Percentiles rank a stretch among this genome's conserved stretches.
phyloP scores from a whole-genome alignment of 2,888 invertebrate species.

The Ochlodes sylvanus region DNA sequence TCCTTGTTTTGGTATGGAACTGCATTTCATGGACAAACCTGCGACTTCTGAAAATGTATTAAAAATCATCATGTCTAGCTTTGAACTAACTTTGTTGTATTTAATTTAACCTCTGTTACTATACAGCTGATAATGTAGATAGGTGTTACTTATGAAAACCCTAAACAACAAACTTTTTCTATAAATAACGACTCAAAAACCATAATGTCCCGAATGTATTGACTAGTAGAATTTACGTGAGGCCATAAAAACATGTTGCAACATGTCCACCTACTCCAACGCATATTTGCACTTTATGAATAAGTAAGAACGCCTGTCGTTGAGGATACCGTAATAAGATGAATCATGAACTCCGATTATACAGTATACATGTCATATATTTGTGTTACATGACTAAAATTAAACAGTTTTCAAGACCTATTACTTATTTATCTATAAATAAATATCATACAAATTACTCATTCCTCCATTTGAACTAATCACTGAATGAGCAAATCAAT shows the following conservation, averaged over 20 bases:
- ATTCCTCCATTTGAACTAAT: no score
- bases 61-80: no score
- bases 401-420: background rate
- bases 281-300: conserved; percentile 34
- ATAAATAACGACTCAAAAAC: conserved; percentile 11
- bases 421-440: no score
- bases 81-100: no score
- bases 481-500: no score
- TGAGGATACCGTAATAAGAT: conserved; percentile 22
- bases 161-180: background rate
- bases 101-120: no score
- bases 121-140: no score
- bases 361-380: background rate
- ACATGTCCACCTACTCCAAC: conserved; percentile 30
- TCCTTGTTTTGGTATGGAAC: no score
- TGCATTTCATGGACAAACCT: no score
- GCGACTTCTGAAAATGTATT: no score
- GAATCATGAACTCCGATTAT: conserved; percentile 13
- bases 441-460: no score
- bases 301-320: conserved; percentile 17
- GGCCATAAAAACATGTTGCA: conserved; percentile 28
- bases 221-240: conserved; percentile 28
- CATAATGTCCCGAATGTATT: conserved; percentile 12
- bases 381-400: background rate
- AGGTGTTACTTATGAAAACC: no score